Conservation (phyloP, 2,113 vertebrate genomes). For the Hyperoodon ampullatus region DNA sequence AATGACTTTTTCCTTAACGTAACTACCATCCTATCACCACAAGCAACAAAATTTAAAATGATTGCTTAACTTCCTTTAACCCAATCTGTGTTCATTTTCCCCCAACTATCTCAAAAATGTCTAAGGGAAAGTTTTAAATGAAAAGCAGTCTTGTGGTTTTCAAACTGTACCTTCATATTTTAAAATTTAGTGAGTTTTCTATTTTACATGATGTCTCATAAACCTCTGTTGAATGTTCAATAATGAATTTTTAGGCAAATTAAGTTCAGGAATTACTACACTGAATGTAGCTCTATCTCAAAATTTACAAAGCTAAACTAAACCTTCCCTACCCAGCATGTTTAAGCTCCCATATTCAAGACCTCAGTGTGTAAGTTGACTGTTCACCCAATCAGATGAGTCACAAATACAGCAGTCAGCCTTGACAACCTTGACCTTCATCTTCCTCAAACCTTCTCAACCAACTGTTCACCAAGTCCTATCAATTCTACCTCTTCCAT, state of each 20-base stretch:
- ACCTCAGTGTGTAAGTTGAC: background rate
- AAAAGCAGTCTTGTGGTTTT: slow-evolving; percentile 19
- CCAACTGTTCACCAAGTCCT: background rate
- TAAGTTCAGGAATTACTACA: slow-evolving; percentile 4
- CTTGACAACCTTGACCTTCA: background rate
- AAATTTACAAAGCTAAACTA: slow-evolving; percentile 32
- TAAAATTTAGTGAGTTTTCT: background rate
- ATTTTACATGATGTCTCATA: slow-evolving; percentile 9
- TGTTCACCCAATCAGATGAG: background rate
- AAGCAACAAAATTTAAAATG: slow-evolving; percentile 23
- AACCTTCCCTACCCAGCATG: background rate
- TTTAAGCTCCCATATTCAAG: background rate
- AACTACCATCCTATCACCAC: background rate
- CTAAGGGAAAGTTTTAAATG: slow-evolving; percentile 31
- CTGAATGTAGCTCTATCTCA: background rate
- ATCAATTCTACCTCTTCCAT: background rate
- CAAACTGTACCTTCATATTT: background rate
- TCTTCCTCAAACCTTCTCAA: slow-evolving; percentile 5
- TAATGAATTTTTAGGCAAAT: slow-evolving; percentile 5
- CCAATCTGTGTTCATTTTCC: background rate
- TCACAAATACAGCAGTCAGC: background rate
- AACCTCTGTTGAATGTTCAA: background rate
- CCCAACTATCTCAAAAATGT: slow-evolving; percentile 22
- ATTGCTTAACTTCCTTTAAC: background rate
- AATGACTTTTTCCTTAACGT: background rate